Conservation (phyloP, 1,140 invertebrate species). For the Caenorhabditis brenneri region DNA sequence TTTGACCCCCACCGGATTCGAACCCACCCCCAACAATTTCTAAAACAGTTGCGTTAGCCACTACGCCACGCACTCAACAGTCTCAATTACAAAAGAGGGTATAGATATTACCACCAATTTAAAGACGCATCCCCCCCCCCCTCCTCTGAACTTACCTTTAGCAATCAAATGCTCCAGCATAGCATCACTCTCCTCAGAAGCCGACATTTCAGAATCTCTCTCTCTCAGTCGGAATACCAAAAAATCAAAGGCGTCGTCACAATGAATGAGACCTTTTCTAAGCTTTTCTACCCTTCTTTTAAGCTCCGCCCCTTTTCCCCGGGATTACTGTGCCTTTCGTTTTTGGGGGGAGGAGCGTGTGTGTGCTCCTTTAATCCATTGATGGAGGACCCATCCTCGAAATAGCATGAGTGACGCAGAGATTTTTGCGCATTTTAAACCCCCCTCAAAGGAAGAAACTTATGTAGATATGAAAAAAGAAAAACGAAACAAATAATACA, state of each 20-base stretch:
- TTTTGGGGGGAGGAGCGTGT: neutral
- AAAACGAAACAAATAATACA: too few relatives aligned
- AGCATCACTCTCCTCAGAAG: neutral
- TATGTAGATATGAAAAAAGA: too few relatives aligned
- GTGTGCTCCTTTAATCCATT: neutral
- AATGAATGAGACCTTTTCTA: too few relatives aligned
- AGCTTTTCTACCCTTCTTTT: neutral
- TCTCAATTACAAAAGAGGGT: too few relatives aligned
- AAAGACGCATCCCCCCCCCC: too few relatives aligned
- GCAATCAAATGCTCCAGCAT: conserved; percentile 48
- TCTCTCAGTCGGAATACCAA: too few relatives aligned
- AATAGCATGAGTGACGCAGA: neutral
- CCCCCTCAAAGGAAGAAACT: too few relatives aligned
- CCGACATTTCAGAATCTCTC: neutral
- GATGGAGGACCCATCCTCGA: neutral
- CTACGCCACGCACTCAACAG: too few relatives aligned
- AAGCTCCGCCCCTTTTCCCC: neutral
- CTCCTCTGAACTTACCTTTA: conserved; percentile 38
- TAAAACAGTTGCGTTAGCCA: too few relatives aligned
- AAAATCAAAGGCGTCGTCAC: too few relatives aligned
- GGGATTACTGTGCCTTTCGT: conserved; percentile 6
- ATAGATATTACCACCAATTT: neutral
- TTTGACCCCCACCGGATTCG: too few relatives aligned
- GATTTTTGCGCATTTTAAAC: neutral
- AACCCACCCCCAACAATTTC: too few relatives aligned